Evolutionary conservation across 2,797 vertebrate species (phyloP).

Genomic region (Morus bassanus): DNA sequence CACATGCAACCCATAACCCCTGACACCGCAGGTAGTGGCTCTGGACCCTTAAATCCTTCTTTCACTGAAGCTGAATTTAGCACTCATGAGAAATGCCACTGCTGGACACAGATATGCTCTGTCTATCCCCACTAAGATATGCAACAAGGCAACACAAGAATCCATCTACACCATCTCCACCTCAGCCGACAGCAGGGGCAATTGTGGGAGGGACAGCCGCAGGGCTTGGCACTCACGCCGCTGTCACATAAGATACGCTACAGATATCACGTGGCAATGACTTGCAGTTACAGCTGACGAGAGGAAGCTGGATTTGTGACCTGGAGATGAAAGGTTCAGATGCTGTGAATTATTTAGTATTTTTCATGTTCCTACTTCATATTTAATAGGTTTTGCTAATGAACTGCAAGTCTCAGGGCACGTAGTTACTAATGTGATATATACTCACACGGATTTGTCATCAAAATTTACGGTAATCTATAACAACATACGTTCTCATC

Average conservation of each 20-base stretch:
- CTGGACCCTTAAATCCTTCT: not conserved
- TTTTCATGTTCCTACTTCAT: constrained; percentile 28
- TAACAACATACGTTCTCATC: constrained; percentile 78
- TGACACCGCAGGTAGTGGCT: not conserved
- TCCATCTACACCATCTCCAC: not conserved
- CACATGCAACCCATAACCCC: not conserved
- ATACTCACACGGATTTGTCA: not conserved
- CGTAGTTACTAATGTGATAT: not conserved
- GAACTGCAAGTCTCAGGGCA: not conserved
- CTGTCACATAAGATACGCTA: not conserved
- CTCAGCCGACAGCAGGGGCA: not conserved
- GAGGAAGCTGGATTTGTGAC: constrained; percentile 20
- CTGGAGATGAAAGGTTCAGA: constrained; percentile 41
- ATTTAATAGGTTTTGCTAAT: constrained; percentile 59
- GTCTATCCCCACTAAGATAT: not conserved
- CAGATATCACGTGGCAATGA: not conserved
- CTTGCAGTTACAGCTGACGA: not conserved
- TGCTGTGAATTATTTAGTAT: constrained; percentile 42
- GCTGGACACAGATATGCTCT: not conserved
- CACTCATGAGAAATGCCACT: not conserved
- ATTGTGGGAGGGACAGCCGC: not conserved
- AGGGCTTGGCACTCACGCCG: not conserved
- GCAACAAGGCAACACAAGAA: not conserved
- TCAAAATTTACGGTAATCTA: not conserved
- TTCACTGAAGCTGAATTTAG: not conserved